These are phyloP conservation scores for Arbacia lixula DNA, from an alignment of 53 echinoderm and acorn worm genomes.

Conservation along the genomic window DNA sequence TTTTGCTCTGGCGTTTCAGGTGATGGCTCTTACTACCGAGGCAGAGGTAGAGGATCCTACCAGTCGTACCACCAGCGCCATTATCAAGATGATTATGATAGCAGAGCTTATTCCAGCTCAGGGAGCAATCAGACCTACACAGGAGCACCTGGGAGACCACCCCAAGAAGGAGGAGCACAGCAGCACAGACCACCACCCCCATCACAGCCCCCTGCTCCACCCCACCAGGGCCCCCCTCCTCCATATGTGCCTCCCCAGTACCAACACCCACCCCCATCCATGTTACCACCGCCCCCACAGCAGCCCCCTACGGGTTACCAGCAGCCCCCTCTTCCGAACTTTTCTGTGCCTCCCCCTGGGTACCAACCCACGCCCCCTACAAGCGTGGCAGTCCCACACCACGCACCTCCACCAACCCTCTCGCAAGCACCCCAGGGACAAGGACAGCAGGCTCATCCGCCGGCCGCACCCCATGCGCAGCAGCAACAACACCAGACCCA, in stretches of 20 bases:
- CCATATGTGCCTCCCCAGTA: background rate
- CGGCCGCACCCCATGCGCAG: conserved; percentile 6
- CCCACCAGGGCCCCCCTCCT: conserved; percentile 8
- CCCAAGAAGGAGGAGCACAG: background rate
- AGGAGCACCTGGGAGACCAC: background rate
- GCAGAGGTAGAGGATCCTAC: conserved; percentile 29
- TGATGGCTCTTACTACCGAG: conserved; percentile 9
- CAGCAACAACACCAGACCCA: background rate
- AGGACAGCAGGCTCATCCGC: too few species aligned
- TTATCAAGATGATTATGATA: background rate
- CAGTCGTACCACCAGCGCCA: background rate
- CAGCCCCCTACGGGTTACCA: background rate
- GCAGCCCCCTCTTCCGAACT: conserved; percentile 2
- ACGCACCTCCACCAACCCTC: too few species aligned
- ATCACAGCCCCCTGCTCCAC: conserved; percentile 27
- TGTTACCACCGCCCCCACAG: background rate
- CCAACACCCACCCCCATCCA: conserved; percentile 1
- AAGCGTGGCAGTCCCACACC: too few species aligned
- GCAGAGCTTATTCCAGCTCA: background rate
- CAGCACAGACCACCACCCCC: conserved; percentile 24
- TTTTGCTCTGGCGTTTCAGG: background rate
- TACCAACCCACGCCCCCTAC: too few species aligned
- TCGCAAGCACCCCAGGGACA: too few species aligned
- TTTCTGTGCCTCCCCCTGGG: too few species aligned
- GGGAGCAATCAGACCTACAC: background rate